These are phyloP conservation scores for Eurystomus glaucurus DNA, from an alignment of 2,797 vertebrate species.

Conservation along the genomic window DNA sequence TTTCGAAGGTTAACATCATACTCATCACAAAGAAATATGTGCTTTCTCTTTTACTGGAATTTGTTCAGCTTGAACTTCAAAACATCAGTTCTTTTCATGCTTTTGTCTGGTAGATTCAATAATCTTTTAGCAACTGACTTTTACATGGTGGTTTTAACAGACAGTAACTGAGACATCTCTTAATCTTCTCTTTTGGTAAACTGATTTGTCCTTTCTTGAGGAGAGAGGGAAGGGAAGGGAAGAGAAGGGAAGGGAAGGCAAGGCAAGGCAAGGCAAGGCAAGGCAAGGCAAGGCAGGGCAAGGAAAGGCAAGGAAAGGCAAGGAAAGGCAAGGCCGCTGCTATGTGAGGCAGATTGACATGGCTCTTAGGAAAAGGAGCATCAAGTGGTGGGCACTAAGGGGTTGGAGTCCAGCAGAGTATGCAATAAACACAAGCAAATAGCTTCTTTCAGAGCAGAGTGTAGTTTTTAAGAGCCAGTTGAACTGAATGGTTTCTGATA, in stretches of 20 bases:
- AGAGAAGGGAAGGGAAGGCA: too few species aligned
- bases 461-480: background rate
- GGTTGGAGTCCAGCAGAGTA: background rate
- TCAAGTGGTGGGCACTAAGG: background rate
- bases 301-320: too few species aligned
- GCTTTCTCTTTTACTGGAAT: background rate
- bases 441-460: background rate
- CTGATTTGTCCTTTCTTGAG: background rate
- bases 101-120: background rate
- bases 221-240: too few species aligned
- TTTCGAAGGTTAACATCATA: background rate
- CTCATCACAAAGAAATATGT: background rate
- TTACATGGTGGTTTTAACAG: background rate
- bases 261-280: too few species aligned
- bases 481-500: background rate
- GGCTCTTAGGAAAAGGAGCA: background rate
- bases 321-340: too few species aligned
- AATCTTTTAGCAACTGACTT: background rate
- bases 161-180: background rate
- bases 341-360: fast-evolving
- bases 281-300: too few species aligned
- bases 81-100: background rate
- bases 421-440: background rate
- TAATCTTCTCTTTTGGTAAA: background rate
- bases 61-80: background rate